Base-by-base conservation (phyloP, 2,797 vertebrate genomes). In the Dryobates pubescens region DNA sequence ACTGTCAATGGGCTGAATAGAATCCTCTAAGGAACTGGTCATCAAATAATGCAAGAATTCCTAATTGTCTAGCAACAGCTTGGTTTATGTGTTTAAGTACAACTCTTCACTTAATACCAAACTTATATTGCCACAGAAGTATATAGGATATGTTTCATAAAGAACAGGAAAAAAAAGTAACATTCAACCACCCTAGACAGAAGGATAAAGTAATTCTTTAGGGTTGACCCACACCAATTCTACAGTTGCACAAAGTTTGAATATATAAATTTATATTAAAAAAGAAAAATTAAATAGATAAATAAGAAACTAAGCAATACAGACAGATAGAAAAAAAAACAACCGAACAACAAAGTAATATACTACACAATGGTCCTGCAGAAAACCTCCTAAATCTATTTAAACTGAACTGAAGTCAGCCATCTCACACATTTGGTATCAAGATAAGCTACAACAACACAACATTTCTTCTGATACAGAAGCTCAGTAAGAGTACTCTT, bases 21-120 rank as follows among this genome's bases (percentile, higher is more conserved):
- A 94, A 72, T 77, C 16, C 51, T 82, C 36, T 18, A 59, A 62
- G 59, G 72, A 89, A 43, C 23, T 29, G 15, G 15, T 87, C 75
- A 89, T 89, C 59, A 89, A 69, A 92, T 69, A 89, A 71, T 41
- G 72, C 20, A 72, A 54, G 32, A 32, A 27, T 87, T 77, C 47
- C 51, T 83, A 90, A 90, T 83, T 80, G 61, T 92, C 59, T 89
- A 82, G 57, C 24, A 77, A 59, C 27, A 86, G 72, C 23, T 68
- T 86, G 13, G 3, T 92, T 91, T 65, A 77, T 69, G 51, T 57
- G 88, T 92, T 82, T 45, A 82, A 82, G 43, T 54, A 57, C 11
- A 54, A 27, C 47, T 77, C 57, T 79, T 88, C 56, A 69, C n/a
- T 68, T 65, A 87, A 63, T 72, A 45, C 7, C 7, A 24, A 24